These are phyloP conservation scores for Holacanthella duospinosa DNA, from an alignment of 2,888 invertebrate genomes.

Conservation along the genomic window DNA sequence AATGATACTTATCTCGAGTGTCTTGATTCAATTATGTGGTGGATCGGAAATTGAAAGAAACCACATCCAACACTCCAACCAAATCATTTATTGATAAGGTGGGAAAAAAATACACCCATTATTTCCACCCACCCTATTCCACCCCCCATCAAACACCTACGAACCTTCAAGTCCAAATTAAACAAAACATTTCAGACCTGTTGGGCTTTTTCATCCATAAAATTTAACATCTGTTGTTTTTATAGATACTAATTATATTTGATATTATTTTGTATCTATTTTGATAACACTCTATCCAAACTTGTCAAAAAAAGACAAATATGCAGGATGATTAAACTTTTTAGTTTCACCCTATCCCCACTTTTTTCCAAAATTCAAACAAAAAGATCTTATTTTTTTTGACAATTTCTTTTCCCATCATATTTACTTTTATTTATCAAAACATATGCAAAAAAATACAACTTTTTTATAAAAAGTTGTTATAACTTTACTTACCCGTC, in stretches of 20 bases:
- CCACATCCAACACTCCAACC: background rate
- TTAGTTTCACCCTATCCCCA: too few relatives aligned
- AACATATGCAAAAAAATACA: too few relatives aligned
- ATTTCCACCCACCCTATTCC: conserved; percentile 34
- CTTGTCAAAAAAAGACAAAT: too few relatives aligned
- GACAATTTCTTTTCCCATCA: too few relatives aligned
- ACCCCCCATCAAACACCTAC: background rate
- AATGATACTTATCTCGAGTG: conserved; percentile 3
- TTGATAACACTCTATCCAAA: too few relatives aligned
- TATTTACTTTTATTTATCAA: too few relatives aligned
- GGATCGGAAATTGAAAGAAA: conserved; percentile 5
- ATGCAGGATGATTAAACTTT: too few relatives aligned
- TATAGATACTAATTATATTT: too few relatives aligned
- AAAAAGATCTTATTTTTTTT: too few relatives aligned
- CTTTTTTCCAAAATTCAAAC: too few relatives aligned
- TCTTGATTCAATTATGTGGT: conserved; percentile 33
- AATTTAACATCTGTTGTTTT: conserved; percentile 13
- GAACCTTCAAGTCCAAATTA: background rate
- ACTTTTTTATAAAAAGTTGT: too few relatives aligned
- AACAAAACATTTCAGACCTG: conserved; percentile 11
- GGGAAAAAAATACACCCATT: conserved; percentile 29
- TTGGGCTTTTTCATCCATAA: conserved; percentile 34
- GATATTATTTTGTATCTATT: too few relatives aligned
- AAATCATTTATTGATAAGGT: conserved; percentile 37
- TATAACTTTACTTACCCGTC: conserved; percentile 37